A percentile compares a stretch with the other conserved stretches of the same genome.
phyloP scores from a whole-genome alignment of 2,113 vertebrate genomes.

The Parotia lawesii region DNA sequence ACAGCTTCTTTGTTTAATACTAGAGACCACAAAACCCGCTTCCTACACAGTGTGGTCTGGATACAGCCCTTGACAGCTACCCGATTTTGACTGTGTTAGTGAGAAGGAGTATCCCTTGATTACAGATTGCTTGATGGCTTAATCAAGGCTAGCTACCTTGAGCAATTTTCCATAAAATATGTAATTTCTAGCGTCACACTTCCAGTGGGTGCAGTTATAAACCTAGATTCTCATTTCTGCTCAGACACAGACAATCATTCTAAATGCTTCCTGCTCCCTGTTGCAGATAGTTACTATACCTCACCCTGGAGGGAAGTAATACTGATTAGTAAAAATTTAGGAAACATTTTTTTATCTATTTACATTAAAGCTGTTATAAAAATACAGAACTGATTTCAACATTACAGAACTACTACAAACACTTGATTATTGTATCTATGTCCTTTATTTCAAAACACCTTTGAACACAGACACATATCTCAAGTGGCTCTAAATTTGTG shows the following conservation, averaged over 20 bases:
- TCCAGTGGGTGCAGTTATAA: neutral
- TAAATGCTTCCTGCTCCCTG: neutral
- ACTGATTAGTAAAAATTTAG: neutral
- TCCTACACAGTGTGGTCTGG: neutral
- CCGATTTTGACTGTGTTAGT: neutral
- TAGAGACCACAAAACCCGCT: neutral
- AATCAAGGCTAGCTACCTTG: neutral
- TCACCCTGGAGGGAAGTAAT: neutral
- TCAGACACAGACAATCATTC: neutral
- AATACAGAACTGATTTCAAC: neutral
- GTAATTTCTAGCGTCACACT: neutral
- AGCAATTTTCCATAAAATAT: neutral
- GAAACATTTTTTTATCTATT: neutral
- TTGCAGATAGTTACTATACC: neutral
- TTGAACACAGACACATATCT: neutral
- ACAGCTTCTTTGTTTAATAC: neutral
- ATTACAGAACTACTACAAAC: neutral
- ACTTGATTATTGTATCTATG: neutral
- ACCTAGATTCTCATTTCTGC: neutral
- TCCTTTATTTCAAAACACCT: neutral
- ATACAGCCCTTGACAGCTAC: neutral
- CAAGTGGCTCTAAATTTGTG: neutral
- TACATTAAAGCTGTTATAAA: neutral
- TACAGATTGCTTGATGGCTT: neutral
- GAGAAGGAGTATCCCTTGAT: neutral